These are phyloP conservation scores for Gibbula magus DNA, from an alignment of 2,888 invertebrate genomes.

Conservation along the genomic window DNA sequence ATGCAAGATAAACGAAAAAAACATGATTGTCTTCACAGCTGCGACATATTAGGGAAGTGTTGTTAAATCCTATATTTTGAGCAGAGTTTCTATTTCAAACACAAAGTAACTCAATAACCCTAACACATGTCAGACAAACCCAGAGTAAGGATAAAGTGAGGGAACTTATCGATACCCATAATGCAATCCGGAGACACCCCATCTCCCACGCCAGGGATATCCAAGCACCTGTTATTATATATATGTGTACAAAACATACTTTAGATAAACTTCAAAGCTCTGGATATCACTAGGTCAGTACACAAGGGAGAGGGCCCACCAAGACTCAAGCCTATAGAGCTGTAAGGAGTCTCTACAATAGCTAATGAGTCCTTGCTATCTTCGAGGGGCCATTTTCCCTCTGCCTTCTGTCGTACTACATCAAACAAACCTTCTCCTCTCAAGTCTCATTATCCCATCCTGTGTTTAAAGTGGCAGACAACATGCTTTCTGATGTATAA, in stretches of 20 bases:
- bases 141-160: too few relatives aligned
- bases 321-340: background rate
- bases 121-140: background rate
- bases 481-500: background rate
- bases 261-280: constrained; percentile 17
- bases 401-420: background rate
- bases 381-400: background rate
- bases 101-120: background rate
- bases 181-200: background rate
- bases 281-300: background rate
- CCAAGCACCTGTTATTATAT: constrained; percentile 2
- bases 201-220: too few relatives aligned
- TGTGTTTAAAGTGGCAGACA: background rate
- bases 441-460: background rate
- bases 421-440: background rate
- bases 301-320: background rate
- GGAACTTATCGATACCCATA: background rate
- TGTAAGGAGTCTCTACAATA: background rate
- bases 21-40: too few relatives aligned
- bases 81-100: background rate
- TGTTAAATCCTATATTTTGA: too few relatives aligned
- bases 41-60: too few relatives aligned
- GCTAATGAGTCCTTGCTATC: constrained; percentile 9
- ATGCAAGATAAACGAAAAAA: too few relatives aligned
- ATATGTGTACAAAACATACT: background rate